Base-by-base conservation (phyloP, 2,888 invertebrate species). In the Pollenia amentaria region DNA sequence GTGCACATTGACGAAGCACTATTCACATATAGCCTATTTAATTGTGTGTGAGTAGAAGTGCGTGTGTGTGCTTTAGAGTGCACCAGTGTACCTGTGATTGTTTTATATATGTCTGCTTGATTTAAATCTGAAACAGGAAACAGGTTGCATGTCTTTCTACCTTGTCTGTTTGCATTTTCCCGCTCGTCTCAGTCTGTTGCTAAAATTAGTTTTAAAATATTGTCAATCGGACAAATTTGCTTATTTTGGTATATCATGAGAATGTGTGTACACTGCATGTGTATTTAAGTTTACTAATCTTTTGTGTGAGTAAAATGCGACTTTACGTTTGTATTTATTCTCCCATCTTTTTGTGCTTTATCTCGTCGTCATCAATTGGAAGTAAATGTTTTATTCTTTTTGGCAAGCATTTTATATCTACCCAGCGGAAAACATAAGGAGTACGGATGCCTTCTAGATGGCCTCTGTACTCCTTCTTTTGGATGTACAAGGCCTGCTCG, bases 71-170 rank as follows among this genome's bases (percentile, higher is more conserved):
- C 14, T 12, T 44, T 14, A 46, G 21, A 9, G 53, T 44, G 38
- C 29, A 60, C 40, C 16, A 16, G 16, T 44, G 14, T 29, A 8
- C 8, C 16, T 11, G 12, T 12, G 11, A n/a, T 1, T 55, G 44
- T 40, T 4, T 40, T 48, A 14, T 21, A 55, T 40, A 64, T 70
- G 72, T 70, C 65, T 60, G 46, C 51, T 77, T 75, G 60, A 76
- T 76, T 75, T 67, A 76, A 83, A 76, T 79, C 65, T 67, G n/a
- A 76, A 82, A 83, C 79, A 83, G 80, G 84, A 87, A 87, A 87
- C 87, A 84, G 83, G 80, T 87, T 87, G 86, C 75, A 78, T 75
- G 76, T 72, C n/a, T 65, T 76, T 72, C 42, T 75, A 67, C 46
- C 60, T 69, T 81, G 3, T 75, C 10, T 55, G 62, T 44, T 67